A percentile compares a stretch with the other conserved stretches of the same genome.
Evolutionary conservation across 37 sponge, comb jelly and placozoan genomes (phyloP).

Genomic region (Corticium candelabrum): DNA sequence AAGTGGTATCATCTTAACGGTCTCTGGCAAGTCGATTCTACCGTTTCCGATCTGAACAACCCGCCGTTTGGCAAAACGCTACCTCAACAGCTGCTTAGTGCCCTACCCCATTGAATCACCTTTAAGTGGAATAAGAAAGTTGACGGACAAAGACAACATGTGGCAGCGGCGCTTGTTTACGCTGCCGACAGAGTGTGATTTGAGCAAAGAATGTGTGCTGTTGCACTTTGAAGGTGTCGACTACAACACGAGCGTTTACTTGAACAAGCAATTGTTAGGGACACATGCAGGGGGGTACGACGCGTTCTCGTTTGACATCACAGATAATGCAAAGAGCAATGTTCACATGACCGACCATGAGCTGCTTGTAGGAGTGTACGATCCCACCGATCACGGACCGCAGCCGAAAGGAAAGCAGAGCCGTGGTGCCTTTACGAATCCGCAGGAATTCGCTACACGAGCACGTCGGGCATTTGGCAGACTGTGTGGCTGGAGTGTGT

Average conservation of each 20-base stretch:
- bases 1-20: not conserved
- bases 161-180: not conserved
- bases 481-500: conserved; percentile 12
- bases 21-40: not conserved
- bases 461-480: conserved; percentile 10
- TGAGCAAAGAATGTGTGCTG: not conserved
- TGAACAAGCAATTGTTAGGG: not conserved
- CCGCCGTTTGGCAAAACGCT: conserved; percentile 11
- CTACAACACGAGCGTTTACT: not conserved
- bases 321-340: not conserved
- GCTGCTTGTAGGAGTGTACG: conserved; percentile 6
- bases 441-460: not conserved
- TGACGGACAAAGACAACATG: not conserved
- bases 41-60: not conserved
- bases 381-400: not conserved
- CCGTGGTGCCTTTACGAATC: not conserved
- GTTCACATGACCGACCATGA: not conserved
- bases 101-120: conserved; percentile 10
- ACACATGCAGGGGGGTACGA: conserved; percentile 6
- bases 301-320: conserved; percentile 2
- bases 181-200: not conserved
- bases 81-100: not conserved
- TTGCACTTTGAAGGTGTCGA: conserved; percentile 10
- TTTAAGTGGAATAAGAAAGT: not conserved
- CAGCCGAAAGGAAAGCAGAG: conserved; percentile 3